Evolutionary conservation across 1,140 invertebrate species (phyloP), one percentile per base, ranked within the genome.

Genomic region (Lethrus apterus): DNA sequence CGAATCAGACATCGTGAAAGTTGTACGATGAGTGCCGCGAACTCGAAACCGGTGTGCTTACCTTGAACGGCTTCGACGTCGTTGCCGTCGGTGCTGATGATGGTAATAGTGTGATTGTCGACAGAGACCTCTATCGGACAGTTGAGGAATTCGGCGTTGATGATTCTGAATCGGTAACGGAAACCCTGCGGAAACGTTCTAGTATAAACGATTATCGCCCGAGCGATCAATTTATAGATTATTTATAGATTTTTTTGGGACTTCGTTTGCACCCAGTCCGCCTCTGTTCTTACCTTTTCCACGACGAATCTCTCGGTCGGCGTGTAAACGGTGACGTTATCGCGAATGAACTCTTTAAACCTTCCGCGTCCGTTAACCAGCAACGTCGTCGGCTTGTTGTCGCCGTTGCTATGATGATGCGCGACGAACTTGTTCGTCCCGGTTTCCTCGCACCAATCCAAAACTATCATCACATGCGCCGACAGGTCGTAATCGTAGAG

Each of bases 341-440:
- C 44, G 34, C 52, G 30, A 13, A 64, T 58, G 60, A 74, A 75
- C 19, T 66, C 48, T 48, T 58, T 65, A 55, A 74, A 81, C 5
- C 79, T 68, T 8, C 85, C 86, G 1, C 76, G 64, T 4, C 88
- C 89, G 60, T 93, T 93, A 33, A 92, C 74, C 3, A 92, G 65
- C 11, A 91, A 68, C 4, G 79, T 83, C 0, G 79, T 70, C 0
- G 88, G 83, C 56, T 89, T 89, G 59, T 89, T 89, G 50, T 84
- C 75, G 0, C 82, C 83, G n/a, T 73, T 69, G 1, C 81, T 78
- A 56, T 90, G 84, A 61, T 89, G 82, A 62, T 90, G 86, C 13
- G 76, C 76, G 2, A 82, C 71, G 67, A 89, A 90, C 59, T 80
- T 81, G 7, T 74, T 71, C 7, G 79, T 72, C 0, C 81, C 79